A percentile compares a stretch with the other conserved stretches of the same genome.
Conservation (phyloP, 2,797 vertebrate genomes). For the Onychomys leucogaster region DNA sequence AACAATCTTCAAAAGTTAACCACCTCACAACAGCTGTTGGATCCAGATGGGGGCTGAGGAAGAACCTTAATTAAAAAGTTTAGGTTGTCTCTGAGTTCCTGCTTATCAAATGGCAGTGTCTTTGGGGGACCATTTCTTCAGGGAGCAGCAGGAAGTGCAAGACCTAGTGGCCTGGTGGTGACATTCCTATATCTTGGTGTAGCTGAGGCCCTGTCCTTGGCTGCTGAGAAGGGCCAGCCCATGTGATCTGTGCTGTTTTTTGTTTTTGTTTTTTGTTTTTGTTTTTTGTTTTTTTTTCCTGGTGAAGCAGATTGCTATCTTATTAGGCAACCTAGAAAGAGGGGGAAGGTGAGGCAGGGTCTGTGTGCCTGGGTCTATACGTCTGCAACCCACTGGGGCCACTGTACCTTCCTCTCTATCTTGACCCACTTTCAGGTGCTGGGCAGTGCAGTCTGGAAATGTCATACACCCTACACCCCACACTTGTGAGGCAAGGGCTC, state of each 20-base stretch:
- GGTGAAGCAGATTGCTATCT: background rate
- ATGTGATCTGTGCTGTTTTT: background rate
- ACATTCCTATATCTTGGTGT: no score
- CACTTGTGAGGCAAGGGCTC: background rate
- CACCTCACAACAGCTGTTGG: background rate
- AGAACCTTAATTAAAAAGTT: slow-evolving; percentile 17
- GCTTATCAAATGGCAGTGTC: background rate
- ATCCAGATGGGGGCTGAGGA: background rate
- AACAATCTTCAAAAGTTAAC: background rate
- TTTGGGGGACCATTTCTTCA: background rate
- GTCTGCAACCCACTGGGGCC: fast-evolving
- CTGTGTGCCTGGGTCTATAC: no score
- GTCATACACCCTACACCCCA: background rate
- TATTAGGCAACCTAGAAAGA: background rate
- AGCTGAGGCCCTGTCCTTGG: background rate
- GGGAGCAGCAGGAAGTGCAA: no score
- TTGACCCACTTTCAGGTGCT: background rate
- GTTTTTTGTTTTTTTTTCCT: background rate
- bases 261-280: background rate
- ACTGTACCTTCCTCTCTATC: background rate
- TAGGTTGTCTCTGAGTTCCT: background rate
- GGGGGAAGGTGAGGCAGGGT: background rate
- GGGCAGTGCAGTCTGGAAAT: fast-evolving
- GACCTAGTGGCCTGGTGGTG: background rate
- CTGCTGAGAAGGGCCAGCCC: background rate